These are phyloP conservation scores for Morpho achilles DNA, from an alignment of 2,888 invertebrate genomes.

Conservation along the genomic window DNA sequence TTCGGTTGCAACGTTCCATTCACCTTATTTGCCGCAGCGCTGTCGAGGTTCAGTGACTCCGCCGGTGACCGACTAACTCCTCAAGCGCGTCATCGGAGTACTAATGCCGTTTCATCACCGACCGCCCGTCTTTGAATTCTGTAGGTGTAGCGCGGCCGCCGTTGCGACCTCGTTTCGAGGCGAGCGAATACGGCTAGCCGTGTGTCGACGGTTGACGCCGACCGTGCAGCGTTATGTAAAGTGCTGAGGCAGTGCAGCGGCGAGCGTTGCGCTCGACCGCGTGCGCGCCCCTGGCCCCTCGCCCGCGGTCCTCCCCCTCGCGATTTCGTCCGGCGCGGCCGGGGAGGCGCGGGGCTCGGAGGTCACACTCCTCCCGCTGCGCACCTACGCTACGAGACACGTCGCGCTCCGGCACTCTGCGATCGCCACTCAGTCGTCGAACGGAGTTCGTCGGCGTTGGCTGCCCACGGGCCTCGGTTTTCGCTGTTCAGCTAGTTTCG, in stretches of 20 bases:
- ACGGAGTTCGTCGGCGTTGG: constrained; percentile 69
- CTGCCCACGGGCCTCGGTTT: constrained; percentile 38
- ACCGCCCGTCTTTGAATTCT: constrained; percentile 63
- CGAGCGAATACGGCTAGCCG: constrained; percentile 39
- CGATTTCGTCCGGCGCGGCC: constrained; percentile 56
- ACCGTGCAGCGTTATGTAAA: constrained; percentile 71
- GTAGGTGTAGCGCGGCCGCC: constrained; percentile 55
- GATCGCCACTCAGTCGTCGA: constrained; percentile 63
- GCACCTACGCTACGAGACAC: constrained; percentile 51
- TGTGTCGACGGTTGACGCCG: constrained; percentile 30
- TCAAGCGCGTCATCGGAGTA: constrained; percentile 67
- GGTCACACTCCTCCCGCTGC: constrained; percentile 67
- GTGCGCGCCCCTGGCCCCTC: constrained; percentile 51
- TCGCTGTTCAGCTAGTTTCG: constrained; percentile 30
- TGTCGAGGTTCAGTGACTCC: constrained; percentile 74
- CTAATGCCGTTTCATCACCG: constrained; percentile 68
- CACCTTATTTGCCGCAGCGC: constrained; percentile 63
- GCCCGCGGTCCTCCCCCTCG: constrained; percentile 39
- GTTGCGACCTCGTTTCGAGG: constrained; percentile 65
- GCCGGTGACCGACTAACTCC: constrained; percentile 62
- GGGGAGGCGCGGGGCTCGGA: constrained; percentile 59
- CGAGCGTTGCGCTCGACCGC: constrained; percentile 72
- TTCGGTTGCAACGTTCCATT: constrained; percentile 75
- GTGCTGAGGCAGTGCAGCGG: constrained; percentile 62
- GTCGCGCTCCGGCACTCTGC: constrained; percentile 32